Base-by-base conservation (phyloP, 2,888 invertebrate genomes). In the Gerris lacustris region DNA sequence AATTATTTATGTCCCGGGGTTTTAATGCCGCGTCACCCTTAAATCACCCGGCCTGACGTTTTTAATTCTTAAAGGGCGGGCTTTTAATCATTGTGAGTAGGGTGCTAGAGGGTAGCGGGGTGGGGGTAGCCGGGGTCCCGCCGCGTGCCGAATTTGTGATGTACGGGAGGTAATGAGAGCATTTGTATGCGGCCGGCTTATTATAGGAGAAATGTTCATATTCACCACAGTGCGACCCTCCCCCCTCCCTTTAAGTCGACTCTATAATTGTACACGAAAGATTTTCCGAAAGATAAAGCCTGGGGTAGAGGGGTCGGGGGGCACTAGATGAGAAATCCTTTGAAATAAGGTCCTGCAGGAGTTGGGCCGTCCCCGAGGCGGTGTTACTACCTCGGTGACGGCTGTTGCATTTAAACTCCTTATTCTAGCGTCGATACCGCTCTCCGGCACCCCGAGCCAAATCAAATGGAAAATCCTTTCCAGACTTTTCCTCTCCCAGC, bases 331-430 rank as follows among this genome's bases (percentile, higher is more conserved):
- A 55, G 55, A 55, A 55, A 55, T 55, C 55, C 55, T 55, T 55
- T 55, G 55, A 55, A 55, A 55, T 55, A 55, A 55, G 55, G 55
- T 55, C 11, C 11, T 55, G 9, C 55, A 55, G 55, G 9, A 11
- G 15, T 55, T 55, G 55, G 55, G 55, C 11, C 31, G 31, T 31
- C 31, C 31, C 55, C 15, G 55, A 55, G 55, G 55, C 9, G 55
- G 55, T 9, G 55, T 11, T 9, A 11, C 11, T 9, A 55, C 63
- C 63, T 45, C 68, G 70, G 72, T 68, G 74, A 73, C 73, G 73
- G 73, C 72, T 75, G 75, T 75, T 76, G 76, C 76, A 76, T 76
- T 76, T 76, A 76, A 76, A 76, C 76, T 75, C 75, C 76, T 75
- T 75, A 76, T 76, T 76, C 74, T 71, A 47, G 69, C 67, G 31